Percentiles rank a stretch among this genome's conserved stretches.
Conservation (phyloP, 2,113 vertebrate genomes). For the Rhinogobius similis region DNA sequence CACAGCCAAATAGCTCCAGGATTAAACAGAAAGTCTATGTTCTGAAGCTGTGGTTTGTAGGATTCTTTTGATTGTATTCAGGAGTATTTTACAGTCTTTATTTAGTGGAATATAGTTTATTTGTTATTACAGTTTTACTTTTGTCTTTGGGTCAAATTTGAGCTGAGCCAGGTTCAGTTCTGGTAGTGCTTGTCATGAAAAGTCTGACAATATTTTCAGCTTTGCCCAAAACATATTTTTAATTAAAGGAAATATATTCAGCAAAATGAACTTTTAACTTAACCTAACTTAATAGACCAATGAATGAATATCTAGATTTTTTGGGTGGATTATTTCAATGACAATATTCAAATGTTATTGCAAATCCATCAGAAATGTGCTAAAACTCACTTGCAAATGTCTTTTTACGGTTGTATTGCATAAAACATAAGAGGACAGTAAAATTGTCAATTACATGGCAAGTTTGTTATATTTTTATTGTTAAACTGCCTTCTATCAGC, state of each 20-base stretch:
- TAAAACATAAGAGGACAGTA: too few species aligned
- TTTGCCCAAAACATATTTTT: neutral
- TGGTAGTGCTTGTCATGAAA: neutral
- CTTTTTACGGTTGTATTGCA: too few species aligned
- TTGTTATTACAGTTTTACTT: neutral
- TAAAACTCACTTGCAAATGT: too few species aligned
- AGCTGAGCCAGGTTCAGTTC: neutral
- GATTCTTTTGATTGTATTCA: neutral
- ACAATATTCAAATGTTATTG: too few species aligned
- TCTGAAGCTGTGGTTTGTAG: neutral
- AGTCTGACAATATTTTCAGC: neutral
- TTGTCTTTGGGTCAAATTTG: neutral
- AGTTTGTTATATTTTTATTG: too few species aligned
- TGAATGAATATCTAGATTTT: too few species aligned
- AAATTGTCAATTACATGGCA: too few species aligned
- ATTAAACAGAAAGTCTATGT: conserved; percentile 1
- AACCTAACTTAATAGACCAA: too few species aligned
- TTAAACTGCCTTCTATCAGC: too few species aligned
- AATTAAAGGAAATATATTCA: neutral
- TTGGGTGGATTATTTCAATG: too few species aligned
- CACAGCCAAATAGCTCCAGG: neutral
- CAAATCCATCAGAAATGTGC: too few species aligned
- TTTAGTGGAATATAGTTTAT: neutral
- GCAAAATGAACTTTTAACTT: neutral
- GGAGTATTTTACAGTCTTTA: neutral